Evolutionary conservation across 2,888 invertebrate species (phyloP).

Genomic region (Megaustenia siamemsis): DNA sequence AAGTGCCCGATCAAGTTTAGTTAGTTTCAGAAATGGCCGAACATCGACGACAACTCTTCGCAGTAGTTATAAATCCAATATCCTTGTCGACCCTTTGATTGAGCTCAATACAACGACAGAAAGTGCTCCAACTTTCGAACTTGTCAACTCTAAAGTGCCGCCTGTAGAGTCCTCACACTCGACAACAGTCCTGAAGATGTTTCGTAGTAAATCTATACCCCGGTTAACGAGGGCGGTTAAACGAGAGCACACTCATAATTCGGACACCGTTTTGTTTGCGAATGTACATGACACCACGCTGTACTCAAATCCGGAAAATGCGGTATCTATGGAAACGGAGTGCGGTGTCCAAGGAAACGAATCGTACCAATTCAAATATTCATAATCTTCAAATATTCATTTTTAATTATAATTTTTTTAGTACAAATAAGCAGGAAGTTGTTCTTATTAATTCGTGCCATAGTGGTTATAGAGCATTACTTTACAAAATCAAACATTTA

Average conservation of each 20-base stretch:
- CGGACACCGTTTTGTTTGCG: background rate
- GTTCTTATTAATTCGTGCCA: too few species aligned
- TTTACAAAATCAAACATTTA: too few species aligned
- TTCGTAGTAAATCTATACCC: background rate
- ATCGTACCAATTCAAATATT: too few species aligned
- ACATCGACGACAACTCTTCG: background rate
- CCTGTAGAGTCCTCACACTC: background rate
- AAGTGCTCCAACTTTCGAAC: background rate
- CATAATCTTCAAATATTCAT: too few species aligned
- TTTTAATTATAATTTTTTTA: too few species aligned
- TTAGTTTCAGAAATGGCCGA: background rate
- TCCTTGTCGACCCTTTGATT: background rate
- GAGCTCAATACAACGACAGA: background rate
- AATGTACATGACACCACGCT: slow-evolving; percentile 1
- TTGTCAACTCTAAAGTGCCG: too few species aligned
- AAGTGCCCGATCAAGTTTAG: background rate
- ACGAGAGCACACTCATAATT: background rate
- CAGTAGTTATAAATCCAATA: background rate
- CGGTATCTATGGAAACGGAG: background rate
- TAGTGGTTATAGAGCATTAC: too few species aligned
- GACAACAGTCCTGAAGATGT: background rate
- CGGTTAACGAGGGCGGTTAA: background rate
- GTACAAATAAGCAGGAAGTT: too few species aligned
- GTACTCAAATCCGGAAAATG: background rate
- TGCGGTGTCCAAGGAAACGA: too few species aligned